phyloP scores from a whole-genome alignment of 2,888 invertebrate species.

The Thalpophila matura region DNA sequence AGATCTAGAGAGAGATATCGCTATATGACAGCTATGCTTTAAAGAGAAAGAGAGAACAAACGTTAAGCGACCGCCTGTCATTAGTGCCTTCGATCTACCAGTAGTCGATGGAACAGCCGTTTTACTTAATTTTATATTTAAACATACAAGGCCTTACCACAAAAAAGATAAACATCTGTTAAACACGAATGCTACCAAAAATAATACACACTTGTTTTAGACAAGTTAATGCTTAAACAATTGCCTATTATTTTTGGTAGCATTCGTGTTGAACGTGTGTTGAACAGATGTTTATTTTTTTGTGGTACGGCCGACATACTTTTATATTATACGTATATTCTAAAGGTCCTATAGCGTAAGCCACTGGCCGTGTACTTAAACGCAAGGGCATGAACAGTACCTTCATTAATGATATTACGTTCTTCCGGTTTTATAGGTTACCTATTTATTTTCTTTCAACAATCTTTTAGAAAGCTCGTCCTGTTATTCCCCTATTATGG shows the following conservation, averaged over 20 bases:
- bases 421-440: conserved; percentile 19
- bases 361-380: conserved; percentile 34
- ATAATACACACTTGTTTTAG: too few relatives aligned
- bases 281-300: too few relatives aligned
- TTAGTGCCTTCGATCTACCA: conserved; percentile 13
- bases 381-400: conserved; percentile 32
- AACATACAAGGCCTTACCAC: too few relatives aligned
- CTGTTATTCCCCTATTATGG: too few relatives aligned
- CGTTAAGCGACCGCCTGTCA: not conserved
- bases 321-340: too few relatives aligned
- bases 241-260: too few relatives aligned
- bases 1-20: not conserved
- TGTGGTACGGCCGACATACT: too few relatives aligned
- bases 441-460: not conserved
- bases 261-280: too few relatives aligned
- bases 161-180: too few relatives aligned
- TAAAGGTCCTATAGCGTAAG: conserved; percentile 5
- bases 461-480: not conserved
- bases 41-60: conserved; percentile 4
- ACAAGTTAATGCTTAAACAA: too few relatives aligned
- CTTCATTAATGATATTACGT: conserved; percentile 23
- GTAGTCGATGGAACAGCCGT: conserved; percentile 10
- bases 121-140: conserved; percentile 16
- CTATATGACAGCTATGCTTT: not conserved
- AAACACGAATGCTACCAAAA: too few relatives aligned